These are phyloP conservation scores for Plodia interpunctella DNA, from an alignment of 1,140 invertebrate genomes.

Conservation along the genomic window DNA sequence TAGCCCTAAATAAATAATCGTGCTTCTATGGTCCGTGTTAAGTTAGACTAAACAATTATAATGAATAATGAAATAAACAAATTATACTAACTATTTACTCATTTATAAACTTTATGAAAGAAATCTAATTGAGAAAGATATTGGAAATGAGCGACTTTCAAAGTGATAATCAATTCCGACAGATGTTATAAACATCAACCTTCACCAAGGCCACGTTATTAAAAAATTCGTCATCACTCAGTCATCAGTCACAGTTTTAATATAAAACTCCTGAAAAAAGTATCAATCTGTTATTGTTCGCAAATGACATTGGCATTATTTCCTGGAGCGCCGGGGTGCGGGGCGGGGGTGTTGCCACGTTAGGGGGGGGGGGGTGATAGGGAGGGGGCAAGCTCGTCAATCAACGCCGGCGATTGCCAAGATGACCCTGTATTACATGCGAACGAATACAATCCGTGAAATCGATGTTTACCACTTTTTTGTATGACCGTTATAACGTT, in stretches of 20 bases:
- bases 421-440: slow-evolving; percentile 5
- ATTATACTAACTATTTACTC: too few species aligned
- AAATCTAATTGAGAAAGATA: too few species aligned
- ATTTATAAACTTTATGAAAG: too few species aligned
- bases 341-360: background rate
- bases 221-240: background rate
- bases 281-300: slow-evolving; percentile 26
- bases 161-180: background rate
- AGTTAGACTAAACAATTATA: too few species aligned
- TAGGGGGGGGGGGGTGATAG: background rate
- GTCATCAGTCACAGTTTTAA: slow-evolving; percentile 17
- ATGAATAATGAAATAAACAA: too few species aligned
- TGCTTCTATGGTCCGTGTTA: too few species aligned
- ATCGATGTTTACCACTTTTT: slow-evolving; percentile 4
- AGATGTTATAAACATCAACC: background rate
- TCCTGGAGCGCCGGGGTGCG: background rate
- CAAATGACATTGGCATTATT: slow-evolving; percentile 23
- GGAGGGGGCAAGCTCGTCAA: slow-evolving; percentile 16
- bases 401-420: slow-evolving; percentile 11
- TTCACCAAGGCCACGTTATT: background rate
- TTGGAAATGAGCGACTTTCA: background rate
- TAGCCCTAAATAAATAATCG: too few species aligned
- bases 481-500: background rate
- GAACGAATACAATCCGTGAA: slow-evolving; percentile 1
- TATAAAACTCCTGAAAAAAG: slow-evolving; percentile 22